Percentiles rank a stretch among this genome's conserved stretches.
Evolutionary conservation across 2,797 vertebrate species (phyloP).

Genomic region (Neoniphon sammara): DNA sequence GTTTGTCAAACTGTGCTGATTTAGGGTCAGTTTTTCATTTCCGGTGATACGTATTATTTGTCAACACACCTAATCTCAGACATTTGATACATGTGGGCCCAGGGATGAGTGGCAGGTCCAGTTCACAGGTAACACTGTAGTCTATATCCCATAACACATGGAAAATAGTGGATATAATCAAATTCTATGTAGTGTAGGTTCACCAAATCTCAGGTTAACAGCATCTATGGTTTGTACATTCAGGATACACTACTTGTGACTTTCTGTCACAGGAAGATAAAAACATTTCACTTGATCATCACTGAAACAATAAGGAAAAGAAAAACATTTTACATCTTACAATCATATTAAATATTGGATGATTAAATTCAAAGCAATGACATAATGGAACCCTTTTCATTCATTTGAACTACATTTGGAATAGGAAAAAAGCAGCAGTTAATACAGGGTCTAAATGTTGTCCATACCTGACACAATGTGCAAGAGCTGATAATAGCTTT

Average conservation of each 20-base stretch:
- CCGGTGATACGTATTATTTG: conserved; percentile 7
- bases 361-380: conserved; percentile 12
- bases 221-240: conserved; percentile 76
- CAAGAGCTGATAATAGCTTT: conserved; percentile 28
- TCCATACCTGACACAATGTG: conserved; percentile 30
- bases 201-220: conserved; percentile 46
- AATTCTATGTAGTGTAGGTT: conserved; percentile 7
- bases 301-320: conserved; percentile 10
- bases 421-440: conserved; percentile 68
- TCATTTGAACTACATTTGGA: conserved; percentile 32
- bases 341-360: conserved; percentile 40
- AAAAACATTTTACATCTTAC: conserved; percentile 32
- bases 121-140: conserved; percentile 19
- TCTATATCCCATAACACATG: conserved; percentile 7
- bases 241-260: conserved; percentile 40
- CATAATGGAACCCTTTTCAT: conserved; percentile 6
- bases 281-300: conserved; percentile 23
- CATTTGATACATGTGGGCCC: conserved; percentile 9
- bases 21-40: conserved; percentile 8
- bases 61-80: conserved; percentile 1
- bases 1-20: neutral
- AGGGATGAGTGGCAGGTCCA: neutral
- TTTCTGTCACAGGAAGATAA: conserved; percentile 50
- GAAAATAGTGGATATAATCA: conserved; percentile 23
- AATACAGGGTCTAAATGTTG: conserved; percentile 55